Evolutionary conservation across 1,140 invertebrate species (phyloP), one percentile per base, ranked within the genome.

Genomic region (Pseudomyrmex sp.): DNA sequence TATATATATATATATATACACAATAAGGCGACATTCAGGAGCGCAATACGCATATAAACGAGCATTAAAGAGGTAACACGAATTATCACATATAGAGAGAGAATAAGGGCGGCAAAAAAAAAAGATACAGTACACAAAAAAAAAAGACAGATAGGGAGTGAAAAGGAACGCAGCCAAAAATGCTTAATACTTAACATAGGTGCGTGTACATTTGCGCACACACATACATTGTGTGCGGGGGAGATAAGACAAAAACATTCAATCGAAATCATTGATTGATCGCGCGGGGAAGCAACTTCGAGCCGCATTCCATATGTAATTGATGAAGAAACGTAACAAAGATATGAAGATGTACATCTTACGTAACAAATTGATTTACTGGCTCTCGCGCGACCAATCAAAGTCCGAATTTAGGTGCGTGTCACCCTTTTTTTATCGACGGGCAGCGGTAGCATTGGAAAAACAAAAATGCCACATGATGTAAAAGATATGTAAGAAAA

Each of bases 1-100:
- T n/a, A n/a, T n/a, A n/a, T n/a, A n/a, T 65, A 87, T 77, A 73
- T 35, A 35, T 35, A 26, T 26, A 35, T 5, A 35, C 7, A 35
- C 26, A 26, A 82, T 84, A 85, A 91, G 88, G 72, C 85, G 84
- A 88, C 86, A 89, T 88, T 88, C 79, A 75, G 63, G 58, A 85
- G 77, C 77, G 72, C 62, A 83, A 75, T 59, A 68, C 48, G 35
- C 5, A 85, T 59, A 85, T 75, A 85, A 56, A 82, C 46, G 79
- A 72, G 62, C 83, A 85, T 58, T 59, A 80, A 59, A 76, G 63
- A 79, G 74, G 63, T 23, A 18, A 18, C 18, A 54, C 9, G 62
- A 68, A 50, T 83, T 52, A 74, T 82, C 79, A 66, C 54, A 79
- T 79, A 68, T 12, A 69, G 44, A 54, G 23, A 54, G 23, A 52